These are phyloP conservation scores for Chrysotoxum bicinctum DNA, from an alignment of 2,888 invertebrate species.

Conservation along the genomic window DNA sequence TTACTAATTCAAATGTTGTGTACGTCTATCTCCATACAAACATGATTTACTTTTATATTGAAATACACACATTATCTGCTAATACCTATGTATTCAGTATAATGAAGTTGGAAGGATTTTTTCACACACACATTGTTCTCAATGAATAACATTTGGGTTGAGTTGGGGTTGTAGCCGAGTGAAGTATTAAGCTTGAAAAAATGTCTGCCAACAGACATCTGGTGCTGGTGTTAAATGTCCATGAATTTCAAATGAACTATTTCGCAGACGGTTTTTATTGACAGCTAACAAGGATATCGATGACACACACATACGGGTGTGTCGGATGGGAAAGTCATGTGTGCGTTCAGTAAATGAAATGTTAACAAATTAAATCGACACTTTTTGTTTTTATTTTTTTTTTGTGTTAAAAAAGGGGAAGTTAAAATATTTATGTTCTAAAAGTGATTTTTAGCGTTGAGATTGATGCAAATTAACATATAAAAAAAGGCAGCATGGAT, in stretches of 20 bases:
- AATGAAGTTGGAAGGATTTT: too few species aligned
- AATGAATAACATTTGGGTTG: background rate
- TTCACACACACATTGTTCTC: background rate
- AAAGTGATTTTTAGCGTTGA: background rate
- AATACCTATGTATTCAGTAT: too few species aligned
- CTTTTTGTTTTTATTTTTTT: background rate
- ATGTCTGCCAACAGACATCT: constrained; percentile 18
- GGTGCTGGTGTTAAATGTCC: constrained; percentile 51
- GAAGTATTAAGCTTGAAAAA: constrained; percentile 2
- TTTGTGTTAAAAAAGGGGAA: background rate
- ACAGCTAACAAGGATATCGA: constrained; percentile 39
- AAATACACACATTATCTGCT: too few species aligned
- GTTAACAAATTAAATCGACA: constrained; percentile 32
- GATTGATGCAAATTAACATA: background rate
- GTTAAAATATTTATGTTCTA: background rate
- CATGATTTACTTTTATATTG: too few species aligned
- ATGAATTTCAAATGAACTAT: constrained; percentile 60
- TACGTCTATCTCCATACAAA: too few species aligned
- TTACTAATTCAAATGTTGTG: too few species aligned
- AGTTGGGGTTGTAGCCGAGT: constrained; percentile 24
- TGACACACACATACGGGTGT: constrained; percentile 35
- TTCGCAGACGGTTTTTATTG: constrained; percentile 49
- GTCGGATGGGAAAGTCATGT: constrained; percentile 10
- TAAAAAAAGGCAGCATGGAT: background rate
- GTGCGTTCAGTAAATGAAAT: constrained; percentile 9